Conservation (phyloP, 2,113 vertebrate species). For the Cathartes aura region DNA sequence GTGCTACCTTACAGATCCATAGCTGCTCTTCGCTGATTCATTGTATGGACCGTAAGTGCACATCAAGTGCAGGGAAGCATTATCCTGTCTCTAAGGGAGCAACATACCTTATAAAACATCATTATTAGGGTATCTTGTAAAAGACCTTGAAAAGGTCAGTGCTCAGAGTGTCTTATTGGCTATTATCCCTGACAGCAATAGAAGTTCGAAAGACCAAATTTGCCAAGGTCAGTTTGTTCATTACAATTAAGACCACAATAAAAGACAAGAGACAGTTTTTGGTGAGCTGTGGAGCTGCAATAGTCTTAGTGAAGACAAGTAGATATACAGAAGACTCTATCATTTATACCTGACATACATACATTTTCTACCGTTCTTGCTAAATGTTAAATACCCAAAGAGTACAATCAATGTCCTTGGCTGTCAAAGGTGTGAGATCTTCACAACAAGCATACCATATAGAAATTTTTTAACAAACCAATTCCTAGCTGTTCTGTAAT, state of each 20-base stretch:
- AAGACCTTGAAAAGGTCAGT: not conserved
- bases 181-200: not conserved
- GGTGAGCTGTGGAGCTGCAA: not conserved
- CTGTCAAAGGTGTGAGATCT: not conserved
- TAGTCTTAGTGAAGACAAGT: not conserved
- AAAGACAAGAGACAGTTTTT: not conserved
- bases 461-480: not conserved
- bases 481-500: not conserved
- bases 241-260: not conserved
- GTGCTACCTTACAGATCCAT: not conserved
- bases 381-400: not conserved
- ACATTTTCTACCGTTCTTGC: not conserved
- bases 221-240: not conserved
- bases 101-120: not conserved
- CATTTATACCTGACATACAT: not conserved
- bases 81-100: not conserved
- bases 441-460: not conserved
- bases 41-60: not conserved
- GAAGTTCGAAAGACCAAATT: not conserved
- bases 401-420: not conserved
- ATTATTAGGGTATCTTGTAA: not conserved
- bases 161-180: not conserved
- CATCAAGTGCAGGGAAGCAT: not conserved
- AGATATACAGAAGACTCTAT: not conserved
- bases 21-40: not conserved